phyloP scores from a whole-genome alignment of 2,888 invertebrate species.

The Syrphus vitripennis region DNA sequence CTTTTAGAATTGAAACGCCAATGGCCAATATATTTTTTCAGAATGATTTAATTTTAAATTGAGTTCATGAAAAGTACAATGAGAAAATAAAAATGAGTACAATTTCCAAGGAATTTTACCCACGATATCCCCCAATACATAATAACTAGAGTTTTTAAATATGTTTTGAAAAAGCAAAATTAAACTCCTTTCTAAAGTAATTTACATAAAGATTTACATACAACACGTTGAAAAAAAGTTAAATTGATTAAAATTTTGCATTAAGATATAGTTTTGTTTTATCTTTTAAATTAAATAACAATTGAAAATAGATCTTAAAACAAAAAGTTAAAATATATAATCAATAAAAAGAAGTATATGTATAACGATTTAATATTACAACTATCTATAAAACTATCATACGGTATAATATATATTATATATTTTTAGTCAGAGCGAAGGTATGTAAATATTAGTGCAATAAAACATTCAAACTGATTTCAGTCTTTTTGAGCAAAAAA shows the following conservation, averaged over 20 bases:
- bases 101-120: too few relatives aligned
- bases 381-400: conserved; percentile 34
- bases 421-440: conserved; percentile 52
- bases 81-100: too few relatives aligned
- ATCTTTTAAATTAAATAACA: background rate
- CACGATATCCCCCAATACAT: too few relatives aligned
- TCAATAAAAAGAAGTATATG: conserved; percentile 15
- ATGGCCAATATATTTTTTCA: too few relatives aligned
- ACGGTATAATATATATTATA: conserved; percentile 33
- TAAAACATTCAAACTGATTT: conserved; percentile 55
- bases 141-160: background rate
- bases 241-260: background rate
- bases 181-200: background rate
- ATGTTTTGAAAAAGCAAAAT: background rate
- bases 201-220: background rate
- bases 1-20: too few relatives aligned
- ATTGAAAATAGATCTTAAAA: background rate
- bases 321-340: background rate
- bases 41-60: too few relatives aligned
- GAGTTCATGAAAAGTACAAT: too few relatives aligned
- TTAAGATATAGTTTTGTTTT: background rate
- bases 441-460: conserved; percentile 70
- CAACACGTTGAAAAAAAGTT: background rate
- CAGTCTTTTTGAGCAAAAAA: conserved; percentile 41
- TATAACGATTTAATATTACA: conserved; percentile 47